Percentiles rank a stretch among this genome's conserved stretches.
These are phyloP conservation scores for Drosophila cognata DNA, from an alignment of 2,888 invertebrate genomes.

Conservation along the genomic window DNA sequence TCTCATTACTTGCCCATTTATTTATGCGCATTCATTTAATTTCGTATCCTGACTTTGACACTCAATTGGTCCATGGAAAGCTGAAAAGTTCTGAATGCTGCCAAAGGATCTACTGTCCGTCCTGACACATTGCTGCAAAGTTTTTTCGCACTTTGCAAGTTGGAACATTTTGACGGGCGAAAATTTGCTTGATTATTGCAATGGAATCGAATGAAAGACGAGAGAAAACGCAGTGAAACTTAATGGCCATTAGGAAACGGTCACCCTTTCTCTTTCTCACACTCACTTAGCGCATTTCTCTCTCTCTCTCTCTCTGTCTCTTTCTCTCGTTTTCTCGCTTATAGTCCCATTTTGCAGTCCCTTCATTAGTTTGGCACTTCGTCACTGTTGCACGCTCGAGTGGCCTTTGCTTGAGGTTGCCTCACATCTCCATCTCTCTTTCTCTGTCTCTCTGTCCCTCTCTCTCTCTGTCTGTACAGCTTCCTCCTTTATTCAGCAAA, in stretches of 20 bases:
- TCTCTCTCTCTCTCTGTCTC: not conserved
- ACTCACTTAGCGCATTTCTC: not conserved
- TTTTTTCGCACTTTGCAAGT: conserved; percentile 56
- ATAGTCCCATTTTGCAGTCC: conserved; percentile 37
- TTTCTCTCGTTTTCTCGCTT: not conserved
- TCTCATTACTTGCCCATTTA: conserved; percentile 37
- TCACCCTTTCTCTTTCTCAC: conserved; percentile 10
- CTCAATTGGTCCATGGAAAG: conserved; percentile 21
- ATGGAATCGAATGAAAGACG: conserved; percentile 34
- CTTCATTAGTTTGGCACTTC: conserved; percentile 70
- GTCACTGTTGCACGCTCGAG: conserved; percentile 58
- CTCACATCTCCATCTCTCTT: not conserved
- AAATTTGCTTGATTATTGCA: conserved; percentile 76
- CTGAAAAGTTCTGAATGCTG: conserved; percentile 13
- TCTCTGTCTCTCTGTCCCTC: not conserved
- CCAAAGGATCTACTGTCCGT: not conserved
- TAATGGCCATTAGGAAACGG: conserved; percentile 41
- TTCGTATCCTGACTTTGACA: conserved; percentile 38
- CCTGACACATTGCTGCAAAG: conserved; percentile 39
- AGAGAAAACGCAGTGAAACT: conserved; percentile 29
- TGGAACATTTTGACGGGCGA: conserved; percentile 74
- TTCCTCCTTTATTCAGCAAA: conserved; percentile 8
- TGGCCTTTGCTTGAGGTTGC: conserved; percentile 45
- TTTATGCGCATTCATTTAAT: conserved; percentile 43
- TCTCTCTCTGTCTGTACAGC: conserved; percentile 29